phyloP scores from a whole-genome alignment of 1,140 invertebrate genomes.

The Temnothorax nylanderi region DNA sequence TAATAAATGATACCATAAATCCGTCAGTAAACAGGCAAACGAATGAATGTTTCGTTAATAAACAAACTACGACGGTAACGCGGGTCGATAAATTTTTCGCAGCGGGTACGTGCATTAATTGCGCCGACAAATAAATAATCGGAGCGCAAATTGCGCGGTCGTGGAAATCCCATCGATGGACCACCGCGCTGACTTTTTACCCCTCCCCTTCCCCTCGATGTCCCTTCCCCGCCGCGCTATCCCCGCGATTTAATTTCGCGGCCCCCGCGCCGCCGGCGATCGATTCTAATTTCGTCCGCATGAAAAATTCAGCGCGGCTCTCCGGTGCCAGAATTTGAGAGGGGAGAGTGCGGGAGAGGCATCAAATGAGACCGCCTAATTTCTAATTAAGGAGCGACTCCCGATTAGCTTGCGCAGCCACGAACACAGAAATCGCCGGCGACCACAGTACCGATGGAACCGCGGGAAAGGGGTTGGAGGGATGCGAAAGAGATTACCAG shows the following conservation, averaged over 20 bases:
- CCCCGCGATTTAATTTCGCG: slow-evolving; percentile 53
- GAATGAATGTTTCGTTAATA: slow-evolving; percentile 48
- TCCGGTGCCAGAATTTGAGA: not conserved
- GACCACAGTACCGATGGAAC: slow-evolving; percentile 8
- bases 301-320: slow-evolving; percentile 64
- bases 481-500: not conserved
- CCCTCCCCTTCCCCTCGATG: too few species aligned
- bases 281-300: slow-evolving; percentile 69
- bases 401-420: slow-evolving; percentile 61
- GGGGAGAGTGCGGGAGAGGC: not conserved
- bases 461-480: too few species aligned
- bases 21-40: slow-evolving; percentile 33
- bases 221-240: not conserved
- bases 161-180: slow-evolving; percentile 25
- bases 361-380: slow-evolving; percentile 62
- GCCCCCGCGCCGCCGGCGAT: not conserved
- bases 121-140: slow-evolving; percentile 55
- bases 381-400: slow-evolving; percentile 70
- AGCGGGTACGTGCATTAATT: slow-evolving; percentile 23
- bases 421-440: slow-evolving; percentile 36
- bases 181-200: slow-evolving; percentile 10
- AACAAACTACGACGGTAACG: not conserved
- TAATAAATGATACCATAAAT: slow-evolving; percentile 41
- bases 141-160: slow-evolving; percentile 28
- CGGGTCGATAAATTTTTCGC: slow-evolving; percentile 53